Evolutionary conservation across 2,888 invertebrate genomes (phyloP), one percentile per base, ranked within the genome.

Genomic region (Glaucopsyche alexis): DNA sequence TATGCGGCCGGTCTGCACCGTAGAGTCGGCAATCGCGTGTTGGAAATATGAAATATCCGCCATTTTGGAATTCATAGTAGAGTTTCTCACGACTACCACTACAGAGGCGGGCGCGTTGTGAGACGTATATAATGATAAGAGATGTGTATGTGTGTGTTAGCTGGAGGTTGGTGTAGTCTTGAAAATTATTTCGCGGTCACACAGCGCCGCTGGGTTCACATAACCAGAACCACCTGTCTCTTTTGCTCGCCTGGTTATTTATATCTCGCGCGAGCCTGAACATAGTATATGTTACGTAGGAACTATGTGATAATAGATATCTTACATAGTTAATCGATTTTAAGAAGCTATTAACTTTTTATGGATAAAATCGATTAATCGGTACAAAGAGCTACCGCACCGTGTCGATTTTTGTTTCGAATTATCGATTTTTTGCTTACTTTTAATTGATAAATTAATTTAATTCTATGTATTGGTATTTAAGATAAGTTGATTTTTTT

Each of bases 171-270:
- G 88, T 90, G 91, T 91, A 92, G 91, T 92, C 91, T 92, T 93
- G 92, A 93, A 93, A 92, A 93, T 93, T 89, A 93, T 93, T 93
- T 93, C 93, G 93, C 93, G 93, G 93, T 92, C 93, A 92, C 88
- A 92, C 85, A 82, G 87, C 85, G 87, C 85, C 84, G 88, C 86
- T 86, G 83, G 87, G 93, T 93, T 93, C 93, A 92, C 84, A 88
- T 87, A 90, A 88, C 91, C 86, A 85, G 89, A 82, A 88, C 88
- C 92, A 91, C 91, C 93, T 92, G 92, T 91, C 89, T 87, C 85
- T 88, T 83, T 89, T 91, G 89, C 89, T 84, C 86, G 90, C 90
- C 89, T 91, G 88, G 91, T 91, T 91, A 91, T 91, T 91, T 91
- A 92, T 93, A 92, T 90, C 91, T 89, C 86, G 86, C 84, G 85